phyloP scores from a whole-genome alignment of 2,797 vertebrate species.

The Pseudomugil tenellus region DNA sequence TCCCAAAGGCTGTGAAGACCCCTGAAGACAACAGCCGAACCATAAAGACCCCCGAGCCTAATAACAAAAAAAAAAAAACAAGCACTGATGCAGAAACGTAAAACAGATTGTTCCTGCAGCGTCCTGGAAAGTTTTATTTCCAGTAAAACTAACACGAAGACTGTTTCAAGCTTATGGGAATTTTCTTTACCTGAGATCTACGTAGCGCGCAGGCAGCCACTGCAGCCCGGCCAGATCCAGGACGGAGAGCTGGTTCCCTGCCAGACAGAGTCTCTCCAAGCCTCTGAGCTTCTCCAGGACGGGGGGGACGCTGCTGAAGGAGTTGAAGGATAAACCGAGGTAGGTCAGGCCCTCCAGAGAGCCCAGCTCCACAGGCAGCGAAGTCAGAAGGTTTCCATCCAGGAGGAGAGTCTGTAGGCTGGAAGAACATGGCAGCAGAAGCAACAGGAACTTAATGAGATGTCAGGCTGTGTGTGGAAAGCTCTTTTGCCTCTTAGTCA shows the following conservation, averaged over 20 bases:
- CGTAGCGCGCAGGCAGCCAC: constrained; percentile 87
- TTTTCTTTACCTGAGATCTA: constrained; percentile 89
- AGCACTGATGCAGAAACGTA: background rate
- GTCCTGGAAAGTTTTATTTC: constrained; percentile 4
- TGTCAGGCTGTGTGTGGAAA: background rate
- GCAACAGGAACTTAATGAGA: background rate
- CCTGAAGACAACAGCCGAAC: too few relatives aligned
- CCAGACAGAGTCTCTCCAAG: constrained; percentile 93
- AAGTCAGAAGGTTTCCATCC: constrained; percentile 91
- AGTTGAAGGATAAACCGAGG: constrained; percentile 94
- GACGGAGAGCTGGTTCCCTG: constrained; percentile 89
- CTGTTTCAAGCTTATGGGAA: background rate
- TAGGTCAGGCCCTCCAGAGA: constrained; percentile 90
- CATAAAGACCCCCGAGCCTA: constrained; percentile 1
- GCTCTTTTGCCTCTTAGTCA: too few relatives aligned
- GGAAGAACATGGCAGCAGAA: constrained; percentile 5
- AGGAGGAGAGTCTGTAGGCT: constrained; percentile 95
- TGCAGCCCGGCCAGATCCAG: constrained; percentile 84
- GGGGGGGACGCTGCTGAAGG: constrained; percentile 87
- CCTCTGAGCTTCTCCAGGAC: constrained; percentile 88
- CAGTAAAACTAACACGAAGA: constrained; percentile 20
- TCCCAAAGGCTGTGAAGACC: too few relatives aligned
- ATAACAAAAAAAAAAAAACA: background rate
- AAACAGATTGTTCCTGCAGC: background rate
- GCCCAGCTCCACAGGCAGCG: constrained; percentile 89